Percentiles rank a stretch among this genome's conserved stretches.
Evolutionary conservation across 2,113 vertebrate species (phyloP).

Genomic region (Tapirus terrestris): DNA sequence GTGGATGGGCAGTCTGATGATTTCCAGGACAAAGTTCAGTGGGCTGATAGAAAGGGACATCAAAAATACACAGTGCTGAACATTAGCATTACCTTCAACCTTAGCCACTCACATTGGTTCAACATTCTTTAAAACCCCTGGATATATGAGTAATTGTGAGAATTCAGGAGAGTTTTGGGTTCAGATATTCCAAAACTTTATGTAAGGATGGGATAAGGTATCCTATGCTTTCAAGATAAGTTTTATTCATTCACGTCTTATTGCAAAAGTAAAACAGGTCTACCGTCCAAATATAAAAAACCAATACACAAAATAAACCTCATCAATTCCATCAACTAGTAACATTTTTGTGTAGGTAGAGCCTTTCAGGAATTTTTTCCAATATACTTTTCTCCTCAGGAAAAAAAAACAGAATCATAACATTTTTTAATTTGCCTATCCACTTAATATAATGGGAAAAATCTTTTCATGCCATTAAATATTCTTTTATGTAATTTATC

Average conservation of each 20-base stretch:
- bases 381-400: neutral
- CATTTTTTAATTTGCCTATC: slow-evolving; percentile 50
- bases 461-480: neutral
- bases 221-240: neutral
- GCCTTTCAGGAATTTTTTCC: neutral
- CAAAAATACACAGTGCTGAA: neutral
- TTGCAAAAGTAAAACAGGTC: slow-evolving; percentile 3
- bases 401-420: neutral
- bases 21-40: neutral
- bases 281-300: neutral
- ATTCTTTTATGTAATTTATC: neutral
- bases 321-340: neutral
- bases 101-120: neutral
- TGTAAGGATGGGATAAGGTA: neutral
- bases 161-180: neutral
- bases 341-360: neutral
- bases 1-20: neutral
- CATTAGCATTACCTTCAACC: neutral
- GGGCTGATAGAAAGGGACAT: neutral
- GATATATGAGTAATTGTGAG: neutral
- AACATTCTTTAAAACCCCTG: neutral
- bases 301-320: neutral
- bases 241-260: neutral
- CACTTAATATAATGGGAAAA: neutral
- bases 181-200: neutral